Base-by-base conservation (phyloP, 2,113 vertebrate species). In the Perca fluviatilis region DNA sequence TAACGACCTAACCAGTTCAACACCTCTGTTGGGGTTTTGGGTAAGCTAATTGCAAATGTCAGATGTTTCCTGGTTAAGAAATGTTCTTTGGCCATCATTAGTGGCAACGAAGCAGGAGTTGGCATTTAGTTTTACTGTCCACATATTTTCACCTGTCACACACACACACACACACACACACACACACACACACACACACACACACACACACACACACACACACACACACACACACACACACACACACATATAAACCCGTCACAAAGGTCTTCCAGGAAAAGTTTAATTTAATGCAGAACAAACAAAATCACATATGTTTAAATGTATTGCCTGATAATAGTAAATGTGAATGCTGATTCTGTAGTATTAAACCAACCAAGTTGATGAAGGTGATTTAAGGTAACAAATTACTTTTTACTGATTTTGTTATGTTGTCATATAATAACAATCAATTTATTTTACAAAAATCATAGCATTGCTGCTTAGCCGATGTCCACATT, bases 381-480 rank as follows among this genome's bases (percentile, higher is more conserved):
- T 4, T 54, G 14, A 74, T 46, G 43, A 33, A 54, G 63, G 57
- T 70, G 30, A 63, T 70, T 76, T 23, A 40, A 77, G 53, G 18
- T 8, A 30, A 51, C 40, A 77, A 51, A 66, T 13, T 0, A 43
- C 9, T 43, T 43, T 43, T 43, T 10, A 43, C 40, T 2, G 40
- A 40, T 40, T 40, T 40, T 40, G 40, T 40, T 40, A 40, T 40
- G 40, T 40, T 40, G 40, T 40, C 40, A 69, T 33, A 23, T 40
- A 21, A 50, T 23, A 10, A 23, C 19, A 27, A 9, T 36, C 3
- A 27, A 18, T 43, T 47, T 49, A 47, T 33, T 46, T 6, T 16
- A 6, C 18, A 69, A 19, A 62, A 36, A 60, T 36, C 8, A 40
- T 69, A 23, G 16, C 63, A 43, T 6, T 23, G 47, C 36, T 36